A percentile compares a stretch with the other conserved stretches of the same genome.
Evolutionary conservation across 1,140 invertebrate species (phyloP).

Genomic region (Zaprionus kolodkinae): DNA sequence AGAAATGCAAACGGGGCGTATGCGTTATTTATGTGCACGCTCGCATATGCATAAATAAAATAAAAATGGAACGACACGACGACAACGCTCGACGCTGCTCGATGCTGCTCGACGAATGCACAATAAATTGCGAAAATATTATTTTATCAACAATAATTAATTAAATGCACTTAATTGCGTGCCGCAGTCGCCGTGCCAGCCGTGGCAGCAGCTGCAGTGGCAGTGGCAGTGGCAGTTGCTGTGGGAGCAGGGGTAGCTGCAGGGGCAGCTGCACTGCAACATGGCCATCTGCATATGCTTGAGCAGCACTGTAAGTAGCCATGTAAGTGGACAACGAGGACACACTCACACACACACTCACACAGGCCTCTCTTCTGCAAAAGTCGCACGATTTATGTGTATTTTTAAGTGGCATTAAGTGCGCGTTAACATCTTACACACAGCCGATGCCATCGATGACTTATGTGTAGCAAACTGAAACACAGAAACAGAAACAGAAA

Average conservation of each 20-base stretch:
- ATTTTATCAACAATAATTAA: constrained; percentile 83
- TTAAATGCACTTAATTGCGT: constrained; percentile 83
- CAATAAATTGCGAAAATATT: constrained; percentile 83
- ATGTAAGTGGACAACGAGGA: constrained; percentile 69
- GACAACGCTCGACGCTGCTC: constrained; percentile 6
- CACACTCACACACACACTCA: constrained; percentile 2
- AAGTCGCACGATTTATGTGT: constrained; percentile 69
- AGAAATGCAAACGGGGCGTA: constrained; percentile 18
- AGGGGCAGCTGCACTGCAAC: constrained; percentile 20
- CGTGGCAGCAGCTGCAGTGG: constrained; percentile 52
- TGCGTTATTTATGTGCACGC: constrained; percentile 71
- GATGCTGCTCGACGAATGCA: constrained; percentile 49
- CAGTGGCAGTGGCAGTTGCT: neutral
- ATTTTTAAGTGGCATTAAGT: constrained; percentile 83
- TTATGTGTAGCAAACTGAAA: constrained; percentile 49
- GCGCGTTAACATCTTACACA: constrained; percentile 80
- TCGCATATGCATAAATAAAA: constrained; percentile 76
- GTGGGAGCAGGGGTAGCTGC: neutral
- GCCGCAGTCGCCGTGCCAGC: constrained; percentile 59
- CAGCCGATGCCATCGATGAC: constrained; percentile 69
- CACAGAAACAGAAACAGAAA: constrained; percentile 29
- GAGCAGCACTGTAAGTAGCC: constrained; percentile 76
- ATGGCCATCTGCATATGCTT: constrained; percentile 80
- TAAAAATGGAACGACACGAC: constrained; percentile 33
- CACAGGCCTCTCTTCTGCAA: constrained; percentile 20